Base-by-base conservation (phyloP, 2,888 invertebrate species). In the Tribolium freemani region DNA sequence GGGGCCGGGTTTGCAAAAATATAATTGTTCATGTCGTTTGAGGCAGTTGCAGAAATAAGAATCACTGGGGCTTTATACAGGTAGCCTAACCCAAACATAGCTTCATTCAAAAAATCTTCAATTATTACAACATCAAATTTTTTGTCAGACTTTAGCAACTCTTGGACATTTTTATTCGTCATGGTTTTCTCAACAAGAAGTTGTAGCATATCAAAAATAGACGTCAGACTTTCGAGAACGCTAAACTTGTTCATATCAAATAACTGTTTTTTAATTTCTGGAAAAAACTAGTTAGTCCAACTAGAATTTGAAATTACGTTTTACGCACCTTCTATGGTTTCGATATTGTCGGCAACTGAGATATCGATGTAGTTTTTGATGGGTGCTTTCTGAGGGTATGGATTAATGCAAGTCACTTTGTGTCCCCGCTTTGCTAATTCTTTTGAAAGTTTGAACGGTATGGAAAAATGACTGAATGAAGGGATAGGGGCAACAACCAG, bases 1-100 rank as follows among this genome's bases (percentile, higher is more conserved):
- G 88, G 86, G 0, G 82, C 83, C 0, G 88, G 85, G 46, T 87
- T 80, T 0, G 88, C 89, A 82, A 88, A 85, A 72, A 87, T 83
- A 71, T 86, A 86, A 61, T 87, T 87, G 78, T 87, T 85, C 76
- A 85, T 84, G 56, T 84, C 84, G 58, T 83, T 83, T 63, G 85
- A 85, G 11, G 86, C 86, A 56, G 88, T 68, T 0, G 88, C 85
- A 76, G 86, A 86, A 1, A 85, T 73, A 1, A 83, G 61, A 10
- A 86, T 77, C 2, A 83, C 68, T 0, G 84, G 84, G 2, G 83
- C 82, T 56, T 84, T 79, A 70, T 81, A 82, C 53, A 83, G 81
- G 66, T 84, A 79, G 3, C 81, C 82, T 5, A 86, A 75, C 0
- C 88, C 21, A 44, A 57, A 79, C 20, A 83, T 79, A 1, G 80